phyloP scores from a whole-genome alignment of 2,888 invertebrate species.

The Parochlus steinenii region DNA sequence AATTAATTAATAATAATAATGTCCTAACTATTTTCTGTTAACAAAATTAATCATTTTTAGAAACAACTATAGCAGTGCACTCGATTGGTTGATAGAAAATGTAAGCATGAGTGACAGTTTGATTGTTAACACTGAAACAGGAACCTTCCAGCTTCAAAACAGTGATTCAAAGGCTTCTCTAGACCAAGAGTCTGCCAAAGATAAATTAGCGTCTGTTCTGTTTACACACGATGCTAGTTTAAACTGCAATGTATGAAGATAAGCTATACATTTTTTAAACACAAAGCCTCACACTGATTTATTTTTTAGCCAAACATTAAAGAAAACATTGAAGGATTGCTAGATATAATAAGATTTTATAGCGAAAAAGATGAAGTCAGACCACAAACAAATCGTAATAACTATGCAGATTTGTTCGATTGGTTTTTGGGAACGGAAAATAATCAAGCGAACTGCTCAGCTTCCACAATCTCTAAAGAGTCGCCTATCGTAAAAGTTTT shows the following conservation, averaged over 20 bases:
- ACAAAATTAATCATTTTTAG: no score
- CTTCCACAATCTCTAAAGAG: slow-evolving; percentile 10
- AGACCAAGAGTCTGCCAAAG: no score
- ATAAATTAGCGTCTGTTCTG: no score
- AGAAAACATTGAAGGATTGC: slow-evolving; percentile 9
- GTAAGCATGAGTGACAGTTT: no score
- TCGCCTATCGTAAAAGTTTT: slow-evolving; percentile 11
- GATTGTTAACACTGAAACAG: no score
- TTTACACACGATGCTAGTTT: no score
- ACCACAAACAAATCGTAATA: slow-evolving; percentile 1
- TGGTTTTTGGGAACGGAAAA: slow-evolving; percentile 9
- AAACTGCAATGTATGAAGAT: no score
- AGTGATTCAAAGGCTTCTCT: no score
- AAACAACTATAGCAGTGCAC: slow-evolving; percentile 9
- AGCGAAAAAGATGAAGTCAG: slow-evolving; percentile 10
- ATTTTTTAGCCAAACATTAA: slow-evolving; percentile 11
- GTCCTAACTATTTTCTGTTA: no score
- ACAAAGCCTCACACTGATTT: slow-evolving; percentile 7
- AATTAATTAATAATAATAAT: no score
- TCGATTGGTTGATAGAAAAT: slow-evolving; percentile 11
- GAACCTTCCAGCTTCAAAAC: no score
- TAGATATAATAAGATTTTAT: slow-evolving; percentile 10
- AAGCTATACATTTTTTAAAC: no score
- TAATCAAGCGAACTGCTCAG: neutral
- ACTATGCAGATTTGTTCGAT: slow-evolving; percentile 6